A percentile compares a stretch with the other conserved stretches of the same genome.
Conservation (phyloP, 2,797 vertebrate species). For the Eutrigla gurnardus region DNA sequence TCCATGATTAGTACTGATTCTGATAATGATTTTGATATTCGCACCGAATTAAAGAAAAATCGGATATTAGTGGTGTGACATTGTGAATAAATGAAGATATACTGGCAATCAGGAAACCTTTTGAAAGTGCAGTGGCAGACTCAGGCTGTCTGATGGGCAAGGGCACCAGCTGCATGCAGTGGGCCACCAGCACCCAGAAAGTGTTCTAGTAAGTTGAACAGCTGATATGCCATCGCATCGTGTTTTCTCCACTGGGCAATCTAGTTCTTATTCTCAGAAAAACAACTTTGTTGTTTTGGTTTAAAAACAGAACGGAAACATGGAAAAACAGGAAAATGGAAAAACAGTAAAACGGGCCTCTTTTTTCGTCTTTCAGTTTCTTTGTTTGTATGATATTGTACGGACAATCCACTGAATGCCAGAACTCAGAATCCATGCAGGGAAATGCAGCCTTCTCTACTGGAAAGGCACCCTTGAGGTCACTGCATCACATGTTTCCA, state of each 20-base stretch:
- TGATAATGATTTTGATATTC: conserved; percentile 19
- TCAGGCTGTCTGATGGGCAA: background rate
- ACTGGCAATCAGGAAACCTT: conserved; percentile 28
- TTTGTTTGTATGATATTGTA: too few species aligned
- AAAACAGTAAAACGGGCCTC: too few species aligned
- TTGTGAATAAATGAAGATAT: conserved; percentile 5
- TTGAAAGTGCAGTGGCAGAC: background rate
- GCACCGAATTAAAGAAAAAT: conserved; percentile 34
- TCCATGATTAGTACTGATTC: conserved; percentile 31
- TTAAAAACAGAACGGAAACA: too few species aligned
- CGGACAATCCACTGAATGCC: too few species aligned
- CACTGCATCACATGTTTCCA: fast-evolving
- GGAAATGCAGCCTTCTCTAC: background rate
- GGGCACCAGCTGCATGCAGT: background rate
- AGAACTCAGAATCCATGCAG: too few species aligned
- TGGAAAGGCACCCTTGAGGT: background rate
- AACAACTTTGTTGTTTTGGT: too few species aligned
- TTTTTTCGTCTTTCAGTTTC: too few species aligned
- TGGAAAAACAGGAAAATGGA: too few species aligned
- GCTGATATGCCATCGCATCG: background rate
- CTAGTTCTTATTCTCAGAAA: too few species aligned
- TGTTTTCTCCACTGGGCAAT: background rate
- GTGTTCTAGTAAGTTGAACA: background rate
- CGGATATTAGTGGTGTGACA: conserved; percentile 22
- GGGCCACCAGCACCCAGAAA: background rate